phyloP scores from a whole-genome alignment of 1,140 invertebrate species.

The Listronotus bonariensis region DNA sequence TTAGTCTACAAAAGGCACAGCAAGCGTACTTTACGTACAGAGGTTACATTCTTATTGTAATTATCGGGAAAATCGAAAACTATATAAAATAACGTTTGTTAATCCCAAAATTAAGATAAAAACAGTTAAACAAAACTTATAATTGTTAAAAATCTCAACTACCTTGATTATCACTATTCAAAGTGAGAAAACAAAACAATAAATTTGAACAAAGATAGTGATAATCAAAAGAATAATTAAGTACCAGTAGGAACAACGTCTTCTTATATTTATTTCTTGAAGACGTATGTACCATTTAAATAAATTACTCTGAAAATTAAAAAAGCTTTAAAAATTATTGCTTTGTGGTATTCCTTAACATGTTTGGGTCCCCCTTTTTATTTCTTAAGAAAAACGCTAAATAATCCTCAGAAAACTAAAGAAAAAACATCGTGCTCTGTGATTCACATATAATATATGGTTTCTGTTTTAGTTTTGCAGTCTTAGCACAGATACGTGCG shows the following conservation, averaged over 20 bases:
- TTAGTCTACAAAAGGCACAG: constrained; percentile 46
- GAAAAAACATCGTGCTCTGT: too few relatives aligned
- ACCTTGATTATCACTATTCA: background rate
- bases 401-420: too few relatives aligned
- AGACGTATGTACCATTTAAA: too few relatives aligned
- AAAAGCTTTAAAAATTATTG: too few relatives aligned
- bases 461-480: too few relatives aligned
- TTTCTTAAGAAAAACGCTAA: too few relatives aligned
- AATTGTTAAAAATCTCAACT: constrained; percentile 6
- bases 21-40: constrained; percentile 47
- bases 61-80: constrained; percentile 31
- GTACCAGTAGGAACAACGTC: constrained; percentile 2
- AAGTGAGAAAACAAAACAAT: background rate
- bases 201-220: background rate
- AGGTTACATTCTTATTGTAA: constrained; percentile 40
- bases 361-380: too few relatives aligned
- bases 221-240: background rate
- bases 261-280: background rate
- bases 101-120: constrained; percentile 8
- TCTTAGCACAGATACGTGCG: too few relatives aligned
- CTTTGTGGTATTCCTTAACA: too few relatives aligned
- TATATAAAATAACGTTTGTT: constrained; percentile 39
- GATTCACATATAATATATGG: too few relatives aligned
- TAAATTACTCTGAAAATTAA: too few relatives aligned
- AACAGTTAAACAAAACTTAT: background rate